Evolutionary conservation across 2,113 vertebrate genomes (phyloP).

Genomic region (Muntiacus muntjak): DNA sequence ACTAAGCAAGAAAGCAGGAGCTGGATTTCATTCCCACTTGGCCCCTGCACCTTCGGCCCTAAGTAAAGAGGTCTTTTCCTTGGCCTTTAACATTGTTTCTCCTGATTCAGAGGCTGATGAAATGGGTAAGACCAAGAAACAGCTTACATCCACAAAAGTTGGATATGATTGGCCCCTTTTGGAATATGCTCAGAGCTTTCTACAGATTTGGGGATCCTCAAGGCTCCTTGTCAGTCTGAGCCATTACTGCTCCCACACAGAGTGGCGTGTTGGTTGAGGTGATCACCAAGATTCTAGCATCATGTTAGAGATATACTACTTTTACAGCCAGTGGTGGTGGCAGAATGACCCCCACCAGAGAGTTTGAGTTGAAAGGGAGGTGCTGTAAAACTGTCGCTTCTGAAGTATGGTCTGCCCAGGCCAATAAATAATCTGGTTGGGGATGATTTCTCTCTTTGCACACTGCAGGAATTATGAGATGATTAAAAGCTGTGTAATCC

Average conservation of each 20-base stretch:
- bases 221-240: neutral
- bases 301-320: neutral
- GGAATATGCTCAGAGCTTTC: neutral
- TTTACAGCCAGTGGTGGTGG: neutral
- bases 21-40: neutral
- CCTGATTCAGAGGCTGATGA: neutral
- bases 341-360: neutral
- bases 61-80: neutral
- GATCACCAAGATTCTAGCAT: neutral
- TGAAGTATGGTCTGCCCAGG: neutral
- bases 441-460: neutral
- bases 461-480: neutral
- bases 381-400: neutral
- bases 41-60: rapidly evolving
- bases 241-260: neutral
- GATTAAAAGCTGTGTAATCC: neutral
- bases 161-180: neutral
- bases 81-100: neutral
- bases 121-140: neutral
- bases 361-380: neutral
- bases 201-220: neutral
- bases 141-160: neutral
- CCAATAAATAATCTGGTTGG: no score
- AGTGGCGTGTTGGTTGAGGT: neutral
- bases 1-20: neutral